Percentiles rank a stretch among this genome's conserved stretches.
Conservation (phyloP, 1,140 invertebrate genomes). For the Zaprionus taronus region DNA sequence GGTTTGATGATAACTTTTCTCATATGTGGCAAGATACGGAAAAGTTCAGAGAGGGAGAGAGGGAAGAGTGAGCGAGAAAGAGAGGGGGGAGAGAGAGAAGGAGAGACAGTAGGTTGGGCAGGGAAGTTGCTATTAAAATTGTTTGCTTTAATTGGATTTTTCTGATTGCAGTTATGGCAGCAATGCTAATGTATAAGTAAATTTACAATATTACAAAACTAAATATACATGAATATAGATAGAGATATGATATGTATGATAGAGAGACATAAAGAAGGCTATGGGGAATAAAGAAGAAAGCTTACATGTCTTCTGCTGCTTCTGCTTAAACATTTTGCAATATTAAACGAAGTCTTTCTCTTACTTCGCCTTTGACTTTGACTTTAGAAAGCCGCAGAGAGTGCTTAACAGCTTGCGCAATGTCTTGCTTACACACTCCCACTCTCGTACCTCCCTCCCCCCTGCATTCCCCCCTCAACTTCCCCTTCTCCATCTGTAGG, state of each 20-base stretch:
- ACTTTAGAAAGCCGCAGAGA: slow-evolving; percentile 35
- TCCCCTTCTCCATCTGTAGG: slow-evolving; percentile 3
- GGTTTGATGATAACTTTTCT: slow-evolving; percentile 36
- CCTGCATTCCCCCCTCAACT: too few species aligned
- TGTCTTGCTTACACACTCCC: not conserved
- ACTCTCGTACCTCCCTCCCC: too few species aligned
- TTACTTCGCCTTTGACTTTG: slow-evolving; percentile 9
- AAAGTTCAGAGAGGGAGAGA: not conserved
- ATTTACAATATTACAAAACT: not conserved
- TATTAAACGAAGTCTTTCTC: not conserved
- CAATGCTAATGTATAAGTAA: too few species aligned
- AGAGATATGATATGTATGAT: not conserved
- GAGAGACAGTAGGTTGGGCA: too few species aligned
- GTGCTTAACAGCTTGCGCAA: slow-evolving; percentile 32
- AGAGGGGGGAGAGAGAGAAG: too few species aligned
- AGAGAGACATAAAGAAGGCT: not conserved
- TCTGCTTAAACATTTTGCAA: not conserved
- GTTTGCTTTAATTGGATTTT: slow-evolving; percentile 34
- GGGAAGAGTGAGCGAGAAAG: not conserved
- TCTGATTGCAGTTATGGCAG: not conserved
- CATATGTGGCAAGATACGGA: slow-evolving; percentile 19
- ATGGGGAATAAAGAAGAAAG: too few species aligned
- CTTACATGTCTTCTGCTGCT: too few species aligned
- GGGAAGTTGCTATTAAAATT: not conserved
- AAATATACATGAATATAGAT: not conserved